Conservation (phyloP, 2,113 vertebrate species). For the Mesembrinibis cayennensis region DNA sequence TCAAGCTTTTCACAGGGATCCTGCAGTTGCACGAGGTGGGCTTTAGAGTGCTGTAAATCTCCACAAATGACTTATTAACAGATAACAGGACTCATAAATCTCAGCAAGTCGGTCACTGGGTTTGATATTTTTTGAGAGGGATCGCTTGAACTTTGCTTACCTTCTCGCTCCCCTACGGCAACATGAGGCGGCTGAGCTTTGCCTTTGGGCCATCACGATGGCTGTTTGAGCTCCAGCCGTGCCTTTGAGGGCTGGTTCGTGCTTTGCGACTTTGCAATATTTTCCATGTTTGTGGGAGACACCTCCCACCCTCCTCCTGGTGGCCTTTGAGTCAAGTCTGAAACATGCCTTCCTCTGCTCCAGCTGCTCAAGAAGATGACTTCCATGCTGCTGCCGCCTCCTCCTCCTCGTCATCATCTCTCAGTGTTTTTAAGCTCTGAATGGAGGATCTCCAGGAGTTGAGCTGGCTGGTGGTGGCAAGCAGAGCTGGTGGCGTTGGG, state of each 20-base stretch:
- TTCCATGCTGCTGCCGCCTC: background rate
- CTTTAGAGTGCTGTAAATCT: background rate
- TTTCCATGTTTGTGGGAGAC: background rate
- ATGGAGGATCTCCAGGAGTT: background rate
- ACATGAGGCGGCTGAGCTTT: accelerated
- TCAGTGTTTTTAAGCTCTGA: background rate
- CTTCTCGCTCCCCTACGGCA: accelerated
- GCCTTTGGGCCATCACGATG: accelerated
- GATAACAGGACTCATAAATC: background rate
- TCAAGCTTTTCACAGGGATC: accelerated
- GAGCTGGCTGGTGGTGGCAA: background rate
- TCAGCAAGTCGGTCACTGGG: accelerated
- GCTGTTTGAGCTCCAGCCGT: background rate
- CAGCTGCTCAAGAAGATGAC: background rate
- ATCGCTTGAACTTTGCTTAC: background rate
- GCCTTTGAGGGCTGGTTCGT: background rate
- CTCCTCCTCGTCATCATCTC: background rate
- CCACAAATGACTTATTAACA: background rate
- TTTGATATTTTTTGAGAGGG: background rate
- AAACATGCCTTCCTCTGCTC: background rate
- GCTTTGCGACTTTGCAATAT: background rate
- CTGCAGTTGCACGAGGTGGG: accelerated
- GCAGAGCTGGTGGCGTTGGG: background rate
- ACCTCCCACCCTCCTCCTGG: background rate
- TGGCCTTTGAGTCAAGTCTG: background rate